Evolutionary conservation across 1,140 invertebrate genomes (phyloP), one percentile per base, ranked within the genome.

Genomic region (Eueides isabella): DNA sequence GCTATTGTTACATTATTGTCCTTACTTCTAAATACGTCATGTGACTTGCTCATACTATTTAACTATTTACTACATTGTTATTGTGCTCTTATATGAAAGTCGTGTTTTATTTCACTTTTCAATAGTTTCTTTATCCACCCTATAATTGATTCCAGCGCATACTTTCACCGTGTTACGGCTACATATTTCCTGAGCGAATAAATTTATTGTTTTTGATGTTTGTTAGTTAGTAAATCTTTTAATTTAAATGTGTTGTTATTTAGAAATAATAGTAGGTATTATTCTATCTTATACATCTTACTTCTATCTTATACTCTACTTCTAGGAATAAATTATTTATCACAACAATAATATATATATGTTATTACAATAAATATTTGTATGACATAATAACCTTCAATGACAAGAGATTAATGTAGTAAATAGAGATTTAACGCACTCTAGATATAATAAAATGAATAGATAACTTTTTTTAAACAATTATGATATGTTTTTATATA

Each of bases 91-190:
- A 81, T 71, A 79, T 73, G 78, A 81, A 81, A 85, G 77, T 81
- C 76, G 67, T 82, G 80, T 80, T 86, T 79, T 88, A 85, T 83
- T 89, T 88, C 85, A 82, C 79, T 77, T 75, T 79, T 80, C 83
- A 85, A 87, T 89, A 83, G 80, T 72, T 71, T 67, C 78, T 79
- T 84, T 69, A 67, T 64, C 63, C 68, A 68, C 70, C 33, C 30
- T 72, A 67, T 76, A 76, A 72, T 76, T 76, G 74, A 72, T 72
- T 62, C 61, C 30, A 69, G 78, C 73, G 74, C 68, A 48, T 75
- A 87, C 82, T 90, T 86, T 88, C 85, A 83, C 84, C 81, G 71
- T 75, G 71, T 78, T 76, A 29, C 74, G 38, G 74, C 74, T 67
- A 77, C 76, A 77, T 72, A 75, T 68, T 73, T 23, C 71, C 61